Base-by-base conservation (phyloP, 2,113 vertebrate genomes). In the Pteronura brasiliensis region DNA sequence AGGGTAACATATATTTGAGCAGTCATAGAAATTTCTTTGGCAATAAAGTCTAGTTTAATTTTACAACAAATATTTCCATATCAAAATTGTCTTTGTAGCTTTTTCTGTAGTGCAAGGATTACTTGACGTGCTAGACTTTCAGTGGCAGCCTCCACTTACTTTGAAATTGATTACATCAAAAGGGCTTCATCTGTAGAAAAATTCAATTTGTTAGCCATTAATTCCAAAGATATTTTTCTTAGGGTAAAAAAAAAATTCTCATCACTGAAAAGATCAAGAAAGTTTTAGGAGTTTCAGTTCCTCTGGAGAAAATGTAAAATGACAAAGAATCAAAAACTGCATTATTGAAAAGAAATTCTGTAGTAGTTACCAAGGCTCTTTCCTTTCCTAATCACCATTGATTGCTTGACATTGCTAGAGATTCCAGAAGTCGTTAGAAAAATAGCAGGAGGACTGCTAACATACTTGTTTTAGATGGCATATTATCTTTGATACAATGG, bases 31-130 rank as follows among this genome's bases (percentile, higher is more conserved):
- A 29, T 67, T 49, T 80, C 52, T 57, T 74, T n/a, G n/a, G 12
- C 67, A 9, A 5, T 49, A 55, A 96, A 17, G 88, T 97, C 93
- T 72, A 76, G 95, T 97, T 93, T 97, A 97, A 94, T 95, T 98
- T 97, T 96, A 95, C 96, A 97, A 96, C 86, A 97, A 93, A 92
- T 97, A 97, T 97, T 98, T 97, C 98, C 97, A 97, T 95, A 96
- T 93, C 92, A 84, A 97, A 92, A 79, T 90, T 96, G 95, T 93
- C 96, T 96, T 61, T 76, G 76, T 39, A 0, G 2, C 87, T 96
- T 98, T 94, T 89, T 92, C 96, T 42, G 4, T 59, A 92, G 79
- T 1, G 0, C 10, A 86, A 95, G 87, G 91, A 96, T 98, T 89
- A 88, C 95, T 34, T 67, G 80, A 82, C 69, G 61, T 94, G 27